Conservation (phyloP, 2,797 vertebrate species). For the Monodelphis domestica region DNA sequence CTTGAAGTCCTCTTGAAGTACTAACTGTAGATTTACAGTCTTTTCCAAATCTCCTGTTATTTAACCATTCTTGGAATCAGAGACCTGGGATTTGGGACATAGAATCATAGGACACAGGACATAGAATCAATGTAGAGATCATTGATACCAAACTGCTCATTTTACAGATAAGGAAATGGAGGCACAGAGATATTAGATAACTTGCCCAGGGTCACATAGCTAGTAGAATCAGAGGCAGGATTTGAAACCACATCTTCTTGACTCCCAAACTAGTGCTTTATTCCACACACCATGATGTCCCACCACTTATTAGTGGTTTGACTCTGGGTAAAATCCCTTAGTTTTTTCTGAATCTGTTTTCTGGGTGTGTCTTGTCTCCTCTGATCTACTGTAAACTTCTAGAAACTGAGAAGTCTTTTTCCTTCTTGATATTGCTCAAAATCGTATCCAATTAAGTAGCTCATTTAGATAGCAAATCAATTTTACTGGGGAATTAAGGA, state of each 20-base stretch:
- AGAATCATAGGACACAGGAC: neutral
- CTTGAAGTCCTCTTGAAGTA: neutral
- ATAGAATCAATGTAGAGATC: neutral
- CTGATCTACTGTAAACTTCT: neutral
- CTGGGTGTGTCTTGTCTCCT: neutral
- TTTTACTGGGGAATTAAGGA: neutral
- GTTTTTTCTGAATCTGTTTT: neutral
- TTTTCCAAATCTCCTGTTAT: neutral
- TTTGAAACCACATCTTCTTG: neutral
- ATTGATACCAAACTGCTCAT: neutral
- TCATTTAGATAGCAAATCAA: neutral
- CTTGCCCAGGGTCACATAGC: neutral
- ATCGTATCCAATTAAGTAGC: neutral
- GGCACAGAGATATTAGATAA: neutral
- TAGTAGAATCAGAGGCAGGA: neutral
- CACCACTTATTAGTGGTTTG: neutral
- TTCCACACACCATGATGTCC: neutral
- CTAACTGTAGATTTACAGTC: neutral
- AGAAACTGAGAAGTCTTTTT: neutral
- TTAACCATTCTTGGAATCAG: neutral
- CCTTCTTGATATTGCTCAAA: neutral
- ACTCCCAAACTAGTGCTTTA: neutral
- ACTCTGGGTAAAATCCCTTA: neutral
- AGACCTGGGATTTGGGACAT: neutral
- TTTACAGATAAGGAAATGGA: neutral